Evolutionary conservation across 2,888 invertebrate species (phyloP), one percentile per base, ranked within the genome.

Genomic region (Meandrusa payeni): DNA sequence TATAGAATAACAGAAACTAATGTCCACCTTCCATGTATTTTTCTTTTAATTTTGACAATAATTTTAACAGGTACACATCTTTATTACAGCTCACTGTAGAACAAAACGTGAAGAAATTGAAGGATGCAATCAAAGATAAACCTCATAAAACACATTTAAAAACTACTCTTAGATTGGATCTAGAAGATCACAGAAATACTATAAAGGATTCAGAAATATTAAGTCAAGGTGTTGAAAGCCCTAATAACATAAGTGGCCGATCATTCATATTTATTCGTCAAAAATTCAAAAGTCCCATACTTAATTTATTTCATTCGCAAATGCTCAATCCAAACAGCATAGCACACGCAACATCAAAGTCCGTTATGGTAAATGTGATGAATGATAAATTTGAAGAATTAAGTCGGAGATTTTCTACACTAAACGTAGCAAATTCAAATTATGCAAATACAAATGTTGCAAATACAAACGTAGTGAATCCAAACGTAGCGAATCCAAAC

Each of bases 211-310:
- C 44, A 6, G 44, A 44, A 44, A 44, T 44, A 27, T 23, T 39
- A 12, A 44, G 17, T 12, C 38, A 44, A 33, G 44, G 44, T 11
- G 44, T 12, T 15, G 26, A 15, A 7, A 38, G 24, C 5, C 38
- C 38, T 11, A 44, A 28, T 23, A 73, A 63, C 47, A 52, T 76
- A 10, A 69, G 61, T 47, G 72, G 75, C 57, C 65, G 82, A 51
- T 74, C 85, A 11, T 76, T 70, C 41, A 57, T 83, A n/a, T 74
- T 60, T 31, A 60, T 78, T 12, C 75, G 77, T 31, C 66, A 70
- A 47, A 69, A 58, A 47, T 66, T 54, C 47, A 75, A 51, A 43
- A 65, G 23, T 11, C 40, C 40, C 5, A 45, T 45, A 29, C 34
- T 40, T 12, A 45, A 33, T 26, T 28, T 45, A 13, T 40, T 40